Conservation (phyloP, 2,888 invertebrate genomes). For the Sesia apiformis region DNA sequence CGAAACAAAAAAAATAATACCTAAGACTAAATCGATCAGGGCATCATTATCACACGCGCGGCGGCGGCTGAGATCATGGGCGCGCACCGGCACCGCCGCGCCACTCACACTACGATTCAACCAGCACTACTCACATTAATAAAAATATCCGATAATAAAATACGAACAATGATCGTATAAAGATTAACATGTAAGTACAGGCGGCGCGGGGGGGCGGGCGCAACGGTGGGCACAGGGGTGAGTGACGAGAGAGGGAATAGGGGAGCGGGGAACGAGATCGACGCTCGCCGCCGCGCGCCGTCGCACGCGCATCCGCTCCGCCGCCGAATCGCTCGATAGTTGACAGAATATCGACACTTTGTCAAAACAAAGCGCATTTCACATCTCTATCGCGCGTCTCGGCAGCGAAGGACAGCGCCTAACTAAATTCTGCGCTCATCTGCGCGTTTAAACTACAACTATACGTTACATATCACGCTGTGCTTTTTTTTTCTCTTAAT, state of each 20-base stretch:
- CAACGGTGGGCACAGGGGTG: constrained; percentile 38
- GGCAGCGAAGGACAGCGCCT: constrained; percentile 12
- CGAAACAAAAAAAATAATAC: constrained; percentile 66
- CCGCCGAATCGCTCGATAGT: constrained; percentile 11
- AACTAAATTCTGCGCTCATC: constrained; percentile 32
- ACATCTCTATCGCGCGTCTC: constrained; percentile 21
- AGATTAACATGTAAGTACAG: constrained; percentile 41
- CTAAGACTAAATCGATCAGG: constrained; percentile 65
- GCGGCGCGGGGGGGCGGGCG: constrained; percentile 44
- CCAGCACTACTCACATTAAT: constrained; percentile 32
- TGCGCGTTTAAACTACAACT: constrained; percentile 58
- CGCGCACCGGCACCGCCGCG: constrained; percentile 44
- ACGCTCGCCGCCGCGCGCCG: constrained; percentile 38
- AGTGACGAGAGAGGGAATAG: constrained; percentile 12
- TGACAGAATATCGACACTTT: constrained; percentile 27
- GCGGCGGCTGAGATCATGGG: constrained; percentile 63
- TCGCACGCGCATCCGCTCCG: constrained; percentile 15
- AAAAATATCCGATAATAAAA: constrained; percentile 39
- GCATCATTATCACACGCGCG: constrained; percentile 65
- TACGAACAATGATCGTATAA: constrained; percentile 49
- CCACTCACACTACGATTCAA: constrained; percentile 33
- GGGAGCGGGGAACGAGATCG: constrained; percentile 29
- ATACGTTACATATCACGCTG: constrained; percentile 75
- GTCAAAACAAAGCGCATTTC: constrained; percentile 29
- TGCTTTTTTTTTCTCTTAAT: constrained; percentile 71